Conservation (phyloP, 2,888 invertebrate species). For the Spicauda simplicius region DNA sequence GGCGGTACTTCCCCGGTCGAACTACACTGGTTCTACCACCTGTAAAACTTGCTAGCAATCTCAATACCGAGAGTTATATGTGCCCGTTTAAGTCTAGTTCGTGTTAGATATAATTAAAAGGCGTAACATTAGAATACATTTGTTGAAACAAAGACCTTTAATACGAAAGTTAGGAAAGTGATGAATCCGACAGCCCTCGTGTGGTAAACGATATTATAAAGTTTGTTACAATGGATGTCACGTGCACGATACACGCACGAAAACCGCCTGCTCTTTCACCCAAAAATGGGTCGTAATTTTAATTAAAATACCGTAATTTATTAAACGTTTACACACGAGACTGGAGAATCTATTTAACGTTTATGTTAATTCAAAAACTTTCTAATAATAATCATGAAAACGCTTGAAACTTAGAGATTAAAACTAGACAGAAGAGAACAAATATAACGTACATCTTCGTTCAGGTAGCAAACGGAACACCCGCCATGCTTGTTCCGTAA, state of each 20-base stretch:
- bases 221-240: constrained; percentile 67
- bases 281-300: constrained; percentile 73
- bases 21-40: no score
- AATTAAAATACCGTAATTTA: constrained; percentile 57
- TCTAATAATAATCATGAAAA: constrained; percentile 5
- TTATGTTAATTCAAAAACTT: constrained; percentile 11
- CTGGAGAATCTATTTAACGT: constrained; percentile 19
- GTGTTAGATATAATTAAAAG: constrained; percentile 1
- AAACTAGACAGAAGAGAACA: background rate
- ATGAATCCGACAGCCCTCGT: constrained; percentile 41
- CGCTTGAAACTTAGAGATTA: background rate
- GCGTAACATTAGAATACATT: constrained; percentile 23
- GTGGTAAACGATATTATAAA: constrained; percentile 46
- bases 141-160: constrained; percentile 19
- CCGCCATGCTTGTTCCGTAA: constrained; percentile 59
- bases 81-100: background rate
- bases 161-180: constrained; percentile 41
- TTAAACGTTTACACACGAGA: constrained; percentile 19
- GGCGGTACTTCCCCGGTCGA: no score
- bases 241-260: constrained; percentile 65
- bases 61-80: background rate
- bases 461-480: constrained; percentile 14
- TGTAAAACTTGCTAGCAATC: no score
- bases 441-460: constrained; percentile 21
- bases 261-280: constrained; percentile 52